Base-by-base conservation (phyloP, 2,888 invertebrate genomes). In the Heteromurus nitidus region DNA sequence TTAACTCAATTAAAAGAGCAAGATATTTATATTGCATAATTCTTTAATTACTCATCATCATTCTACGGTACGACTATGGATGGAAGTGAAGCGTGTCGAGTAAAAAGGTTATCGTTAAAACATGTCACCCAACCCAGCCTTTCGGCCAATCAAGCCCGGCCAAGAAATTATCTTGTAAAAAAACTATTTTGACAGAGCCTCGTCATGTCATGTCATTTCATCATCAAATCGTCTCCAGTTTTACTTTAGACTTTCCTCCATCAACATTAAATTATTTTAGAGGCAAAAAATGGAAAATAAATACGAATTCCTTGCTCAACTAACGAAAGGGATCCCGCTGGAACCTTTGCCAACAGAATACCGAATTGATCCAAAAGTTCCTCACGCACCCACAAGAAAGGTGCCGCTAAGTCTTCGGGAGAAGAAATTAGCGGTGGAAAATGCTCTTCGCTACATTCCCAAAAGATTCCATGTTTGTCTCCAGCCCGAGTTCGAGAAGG, bases 361-460 rank as follows among this genome's bases (percentile, higher is more conserved):
- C 3, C 36, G 31, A 16, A 22, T 50, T 20, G 82, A 84, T 74
- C 70, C 80, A 0, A 68, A 70, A 9, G 72, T 86, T 65, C 81
- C 87, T 20, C 84, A 86, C 62, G 85, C 86, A 16, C 86, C 85
- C 11, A 68, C 68, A n/a, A 65, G 85, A 18, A 76, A 84, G 74
- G 77, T 85, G 11, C 85, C 84, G 0, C 60, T 86, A n/a, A n/a
- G 44, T 58, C 75, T 18, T 16, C 73, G 16, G 65, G 36, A 18
- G 86, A 86, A 62, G 75, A 86, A 91, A 91, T 87, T 91, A 24
- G 92, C 92, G 0, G 85, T 93, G 13, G 87, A 88, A 74, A 92
- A 93, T 89, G 91, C 91, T 0, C 88, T 92, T 26, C 90, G 92
- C 11, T 92, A 92, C 88, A 91, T 93, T 85, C 92, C 92, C 1